Conservation (phyloP, 2,888 invertebrate genomes). For the Allophyes oxyacanthae region DNA sequence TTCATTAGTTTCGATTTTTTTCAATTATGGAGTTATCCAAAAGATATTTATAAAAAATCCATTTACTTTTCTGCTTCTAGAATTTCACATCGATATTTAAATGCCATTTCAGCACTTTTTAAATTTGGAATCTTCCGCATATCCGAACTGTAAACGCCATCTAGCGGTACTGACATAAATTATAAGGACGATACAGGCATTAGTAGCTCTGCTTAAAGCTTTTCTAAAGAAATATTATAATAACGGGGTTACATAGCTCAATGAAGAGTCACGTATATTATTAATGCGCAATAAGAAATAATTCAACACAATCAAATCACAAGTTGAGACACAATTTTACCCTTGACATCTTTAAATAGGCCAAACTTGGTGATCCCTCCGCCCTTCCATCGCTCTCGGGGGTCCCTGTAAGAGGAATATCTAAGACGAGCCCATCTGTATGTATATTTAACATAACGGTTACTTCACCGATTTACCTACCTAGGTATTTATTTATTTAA, state of each 20-base stretch:
- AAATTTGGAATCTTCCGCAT: conserved; percentile 6
- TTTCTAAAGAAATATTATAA: too few species aligned
- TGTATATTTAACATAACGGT: conserved; percentile 58
- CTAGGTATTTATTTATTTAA: too few species aligned
- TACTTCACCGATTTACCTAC: conserved; percentile 27
- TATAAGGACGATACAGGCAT: background rate
- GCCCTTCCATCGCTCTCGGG: conserved; percentile 32
- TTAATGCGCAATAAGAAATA: background rate
- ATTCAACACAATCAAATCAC: conserved; percentile 10
- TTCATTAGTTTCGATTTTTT: too few species aligned
- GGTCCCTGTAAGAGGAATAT: conserved; percentile 53
- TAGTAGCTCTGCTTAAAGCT: too few species aligned
- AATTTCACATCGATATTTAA: conserved; percentile 11
- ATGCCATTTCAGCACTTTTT: conserved; percentile 6
- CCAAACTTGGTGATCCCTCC: conserved; percentile 55
- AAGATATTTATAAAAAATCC: too few species aligned
- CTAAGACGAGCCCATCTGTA: conserved; percentile 54
- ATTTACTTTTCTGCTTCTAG: background rate
- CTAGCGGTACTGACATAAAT: conserved; percentile 22
- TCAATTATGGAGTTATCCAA: too few species aligned
- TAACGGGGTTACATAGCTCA: too few species aligned
- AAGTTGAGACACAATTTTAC: conserved; percentile 8
- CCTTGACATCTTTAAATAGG: conserved; percentile 47
- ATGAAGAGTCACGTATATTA: background rate
- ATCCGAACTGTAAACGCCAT: conserved; percentile 36